Evolutionary conservation across 2,113 vertebrate genomes (phyloP).

Genomic region (Rhabdornis inornatus): DNA sequence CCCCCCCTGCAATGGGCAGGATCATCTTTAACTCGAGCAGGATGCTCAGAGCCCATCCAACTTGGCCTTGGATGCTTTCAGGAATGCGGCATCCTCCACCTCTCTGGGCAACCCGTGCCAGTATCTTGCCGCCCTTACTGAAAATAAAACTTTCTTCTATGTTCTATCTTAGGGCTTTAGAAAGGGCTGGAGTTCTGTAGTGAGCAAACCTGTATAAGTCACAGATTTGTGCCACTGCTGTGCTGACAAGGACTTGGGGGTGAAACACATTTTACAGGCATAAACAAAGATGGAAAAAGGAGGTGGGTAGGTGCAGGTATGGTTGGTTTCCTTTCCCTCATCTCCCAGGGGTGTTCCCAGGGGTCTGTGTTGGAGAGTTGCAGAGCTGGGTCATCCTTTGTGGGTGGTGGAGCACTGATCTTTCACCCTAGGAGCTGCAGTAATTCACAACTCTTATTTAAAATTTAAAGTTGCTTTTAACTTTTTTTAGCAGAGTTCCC

Average conservation of each 20-base stretch:
- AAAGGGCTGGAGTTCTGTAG: neutral
- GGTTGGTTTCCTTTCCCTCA: neutral
- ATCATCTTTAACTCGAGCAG: no score
- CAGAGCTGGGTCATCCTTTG: neutral
- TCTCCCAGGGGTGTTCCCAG: fast-evolving
- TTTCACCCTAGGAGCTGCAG: neutral
- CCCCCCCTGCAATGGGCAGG: no score
- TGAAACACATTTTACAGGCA: neutral
- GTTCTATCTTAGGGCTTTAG: neutral
- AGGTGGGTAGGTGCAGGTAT: neutral
- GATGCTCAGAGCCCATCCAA: neutral
- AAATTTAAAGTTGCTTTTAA: neutral
- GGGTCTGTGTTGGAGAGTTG: no score
- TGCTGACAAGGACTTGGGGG: no score
- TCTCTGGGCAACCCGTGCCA: neutral
- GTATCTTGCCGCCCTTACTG: neutral
- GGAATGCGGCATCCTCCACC: no score
- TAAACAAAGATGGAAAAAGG: neutral
- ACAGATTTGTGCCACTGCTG: neutral
- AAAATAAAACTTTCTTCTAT: neutral
- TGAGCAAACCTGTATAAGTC: neutral
- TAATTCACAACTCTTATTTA: neutral
- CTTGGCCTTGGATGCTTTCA: neutral
- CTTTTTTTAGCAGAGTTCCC: neutral
- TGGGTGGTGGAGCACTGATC: neutral